Evolutionary conservation across 2,888 invertebrate species (phyloP).

Genomic region (Epirrhoe alternata): DNA sequence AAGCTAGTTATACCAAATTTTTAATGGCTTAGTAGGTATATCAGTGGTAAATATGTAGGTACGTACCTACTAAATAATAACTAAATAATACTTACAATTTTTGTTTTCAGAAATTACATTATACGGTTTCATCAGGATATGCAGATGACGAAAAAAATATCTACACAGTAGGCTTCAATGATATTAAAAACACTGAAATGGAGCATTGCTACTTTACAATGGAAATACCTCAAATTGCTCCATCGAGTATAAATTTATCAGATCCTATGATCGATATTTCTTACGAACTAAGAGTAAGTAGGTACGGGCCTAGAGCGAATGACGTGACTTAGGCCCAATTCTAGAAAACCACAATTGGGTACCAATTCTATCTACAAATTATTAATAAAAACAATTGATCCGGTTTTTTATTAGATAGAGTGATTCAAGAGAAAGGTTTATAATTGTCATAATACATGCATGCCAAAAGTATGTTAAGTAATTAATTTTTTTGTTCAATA

Average conservation of each 20-base stretch:
- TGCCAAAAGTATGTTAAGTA: too few species aligned
- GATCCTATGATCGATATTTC: conserved; percentile 69
- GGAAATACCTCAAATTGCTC: conserved; percentile 65
- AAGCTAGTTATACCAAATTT: too few species aligned
- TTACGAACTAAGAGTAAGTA: conserved; percentile 66
- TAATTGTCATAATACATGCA: too few species aligned
- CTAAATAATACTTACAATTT: neutral
- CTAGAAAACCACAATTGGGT: neutral
- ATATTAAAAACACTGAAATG: conserved; percentile 54
- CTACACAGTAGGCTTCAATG: conserved; percentile 54
- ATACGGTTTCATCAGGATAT: conserved; percentile 64
- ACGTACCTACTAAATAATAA: too few species aligned
- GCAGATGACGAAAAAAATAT: conserved; percentile 63
- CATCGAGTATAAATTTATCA: conserved; percentile 63
- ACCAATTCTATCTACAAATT: neutral
- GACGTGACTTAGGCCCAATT: too few species aligned
- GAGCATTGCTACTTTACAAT: conserved; percentile 63
- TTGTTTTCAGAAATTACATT: conserved; percentile 67
- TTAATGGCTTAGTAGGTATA: too few species aligned
- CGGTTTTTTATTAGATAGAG: too few species aligned
- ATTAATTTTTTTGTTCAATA: too few species aligned
- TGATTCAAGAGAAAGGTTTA: too few species aligned
- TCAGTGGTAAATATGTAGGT: too few species aligned
- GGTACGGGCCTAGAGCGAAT: too few species aligned
- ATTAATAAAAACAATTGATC: neutral